Base-by-base conservation (phyloP, 1,140 invertebrate genomes). In the Cryptotermes secundus region DNA sequence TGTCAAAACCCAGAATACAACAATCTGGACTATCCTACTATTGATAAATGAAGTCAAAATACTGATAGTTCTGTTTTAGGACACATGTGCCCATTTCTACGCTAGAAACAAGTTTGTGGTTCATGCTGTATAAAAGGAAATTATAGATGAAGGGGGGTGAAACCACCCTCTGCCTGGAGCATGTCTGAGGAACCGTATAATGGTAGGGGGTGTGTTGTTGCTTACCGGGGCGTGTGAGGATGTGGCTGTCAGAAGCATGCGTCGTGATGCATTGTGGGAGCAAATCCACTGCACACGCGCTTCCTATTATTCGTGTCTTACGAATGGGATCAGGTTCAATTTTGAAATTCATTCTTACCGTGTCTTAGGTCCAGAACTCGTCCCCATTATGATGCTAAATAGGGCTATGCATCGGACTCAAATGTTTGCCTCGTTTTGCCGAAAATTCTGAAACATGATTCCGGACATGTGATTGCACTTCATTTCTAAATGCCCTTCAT, bases 71-170 rank as follows among this genome's bases (percentile, higher is more conserved):
- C 19, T 0, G 14, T 49, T 49, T 12, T 22, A 49, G 1, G 45
- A 2, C 45, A 31, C 59, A 16, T 6, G 31, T 72, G n/a, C 59
- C 53, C 19, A 72, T 1, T 72, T 26, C 26, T 9, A 26, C 59
- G 31, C 59, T 49, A 72, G 59, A 72, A 72, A 72, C 59, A 72
- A 72, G n/a, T 31, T 72, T 72, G 26, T 72, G 59, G 59, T 72
- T 72, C 59, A 72, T 72, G 59, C 59, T 72, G 59, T 72, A 72
- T 72, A 9, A 72, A 72, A 72, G 59, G 59, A 72, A 72, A 72
- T 72, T 72, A 72, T 72, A 72, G 59, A 72, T 72, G 59, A 72
- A 72, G 59, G n/a, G 59, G 59, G 59, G 59, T 65, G 59, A 72
- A 72, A 72, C 59, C 59, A 72, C 59, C 59, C 59, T 72, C 26